Base-by-base conservation (phyloP, 2,888 invertebrate species). In the Athripsodes cinereus region DNA sequence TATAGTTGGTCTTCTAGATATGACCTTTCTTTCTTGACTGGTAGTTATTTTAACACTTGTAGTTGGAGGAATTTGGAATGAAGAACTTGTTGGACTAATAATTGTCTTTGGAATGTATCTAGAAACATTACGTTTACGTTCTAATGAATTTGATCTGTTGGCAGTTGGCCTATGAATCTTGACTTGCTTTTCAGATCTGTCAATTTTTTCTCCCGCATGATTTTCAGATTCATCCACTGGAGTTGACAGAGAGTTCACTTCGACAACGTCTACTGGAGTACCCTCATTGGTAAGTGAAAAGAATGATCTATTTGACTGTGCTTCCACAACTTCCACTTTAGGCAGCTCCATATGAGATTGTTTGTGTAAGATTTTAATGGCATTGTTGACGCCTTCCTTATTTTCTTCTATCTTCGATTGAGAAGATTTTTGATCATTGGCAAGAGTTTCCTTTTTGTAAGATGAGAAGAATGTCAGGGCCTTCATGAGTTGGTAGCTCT, bases 401-500 rank as follows among this genome's bases (percentile, higher is more conserved):
- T 62, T 64, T 59, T 64, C 64, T 46, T 58, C 58, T 8, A 62
- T 62, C 19, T 44, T 18, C 2, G 57, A 48, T n/a, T 54, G 50
- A 6, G 44, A 18, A 22, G 51, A 40, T 26, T 40, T 57, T 13
- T 48, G 57, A 19, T 64, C 61, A 11, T 55, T 59, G 21, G 56
- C 60, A 26, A 61, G 65, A 16, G 62, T 69, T 55, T 86, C 85
- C 67, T 87, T 90, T 69, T 87, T 89, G 69, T 90, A 91, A 26
- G 88, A 85, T 0, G 92, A 91, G 75, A 92, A 92, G 76, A 92
- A 92, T 0, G 92, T 91, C 10, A 93, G 74, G 0, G 92, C 92
- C 71, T 92, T 92, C 90, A 93, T 92, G 2, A 93, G 78, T 71
- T 93, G 92, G 71, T 92, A 93, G 71, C 92, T 92, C 74, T 93